phyloP scores from a whole-genome alignment of 2,797 vertebrate species.

The Graptemys geographica region DNA sequence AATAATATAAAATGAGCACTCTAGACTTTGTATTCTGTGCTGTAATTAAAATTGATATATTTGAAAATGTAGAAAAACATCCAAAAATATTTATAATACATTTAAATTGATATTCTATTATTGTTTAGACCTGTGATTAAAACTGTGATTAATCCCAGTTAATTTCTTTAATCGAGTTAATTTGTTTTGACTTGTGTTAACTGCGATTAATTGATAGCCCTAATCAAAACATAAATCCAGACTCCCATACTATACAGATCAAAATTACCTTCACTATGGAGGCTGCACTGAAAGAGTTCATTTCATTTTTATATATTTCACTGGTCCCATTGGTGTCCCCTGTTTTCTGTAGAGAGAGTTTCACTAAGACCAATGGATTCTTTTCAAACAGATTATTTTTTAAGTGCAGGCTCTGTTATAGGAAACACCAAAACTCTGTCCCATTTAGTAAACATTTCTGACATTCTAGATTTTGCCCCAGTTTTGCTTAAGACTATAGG shows the following conservation, averaged over 20 bases:
- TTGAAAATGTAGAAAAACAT: too few species aligned
- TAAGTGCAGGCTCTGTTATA: background rate
- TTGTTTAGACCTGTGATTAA: too few species aligned
- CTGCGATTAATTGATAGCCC: too few species aligned
- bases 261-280: background rate
- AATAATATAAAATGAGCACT: too few species aligned
- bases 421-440: background rate
- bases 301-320: background rate
- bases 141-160: too few species aligned
- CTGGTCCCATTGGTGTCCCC: background rate
- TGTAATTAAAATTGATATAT: too few species aligned
- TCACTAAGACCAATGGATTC: rapidly evolving
- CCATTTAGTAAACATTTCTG: background rate
- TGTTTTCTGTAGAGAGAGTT: background rate
- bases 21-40: too few species aligned
- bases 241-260: background rate
- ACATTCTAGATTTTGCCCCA: background rate
- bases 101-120: too few species aligned
- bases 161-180: too few species aligned
- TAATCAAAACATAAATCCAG: background rate
- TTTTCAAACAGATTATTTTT: background rate
- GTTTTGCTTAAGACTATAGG: background rate
- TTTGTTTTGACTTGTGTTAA: too few species aligned
- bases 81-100: too few species aligned
- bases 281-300: background rate